Conservation (phyloP, 2,888 invertebrate genomes). For the Panzeria rudis region DNA sequence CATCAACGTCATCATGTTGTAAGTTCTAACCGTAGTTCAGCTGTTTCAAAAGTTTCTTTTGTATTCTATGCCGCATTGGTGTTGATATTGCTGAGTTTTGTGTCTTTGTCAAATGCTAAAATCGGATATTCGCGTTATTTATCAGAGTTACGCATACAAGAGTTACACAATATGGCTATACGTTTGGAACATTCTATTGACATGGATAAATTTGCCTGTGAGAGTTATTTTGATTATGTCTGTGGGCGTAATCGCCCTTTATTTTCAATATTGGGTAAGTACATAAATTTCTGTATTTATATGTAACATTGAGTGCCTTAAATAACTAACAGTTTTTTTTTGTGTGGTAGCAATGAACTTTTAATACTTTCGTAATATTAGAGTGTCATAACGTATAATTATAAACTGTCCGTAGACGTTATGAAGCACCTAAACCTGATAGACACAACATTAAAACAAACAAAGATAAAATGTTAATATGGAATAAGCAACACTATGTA, state of each 20-base stretch:
- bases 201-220: conserved; percentile 79
- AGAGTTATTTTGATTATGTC: conserved; percentile 80
- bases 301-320: neutral
- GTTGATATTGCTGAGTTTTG: conserved; percentile 38
- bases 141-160: conserved; percentile 79
- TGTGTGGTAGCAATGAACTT: neutral
- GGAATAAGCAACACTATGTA: no score
- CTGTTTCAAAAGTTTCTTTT: conserved; percentile 68
- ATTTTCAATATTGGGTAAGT: conserved; percentile 80
- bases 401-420: no score
- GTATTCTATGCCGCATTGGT: conserved; percentile 23
- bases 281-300: neutral
- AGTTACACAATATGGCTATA: conserved; percentile 77
- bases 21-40: conserved; percentile 59
- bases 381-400: no score
- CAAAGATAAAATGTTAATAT: no score
- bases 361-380: neutral
- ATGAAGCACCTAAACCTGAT: no score
- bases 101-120: conserved; percentile 72
- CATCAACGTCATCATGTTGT: conserved; percentile 32
- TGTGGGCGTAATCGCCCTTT: conserved; percentile 80
- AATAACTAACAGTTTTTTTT: neutral
- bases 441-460: no score
- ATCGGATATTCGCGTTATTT: conserved; percentile 77
- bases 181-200: conserved; percentile 79